phyloP scores from a whole-genome alignment of 2,888 invertebrate genomes.

The Mystacides longicornis region DNA sequence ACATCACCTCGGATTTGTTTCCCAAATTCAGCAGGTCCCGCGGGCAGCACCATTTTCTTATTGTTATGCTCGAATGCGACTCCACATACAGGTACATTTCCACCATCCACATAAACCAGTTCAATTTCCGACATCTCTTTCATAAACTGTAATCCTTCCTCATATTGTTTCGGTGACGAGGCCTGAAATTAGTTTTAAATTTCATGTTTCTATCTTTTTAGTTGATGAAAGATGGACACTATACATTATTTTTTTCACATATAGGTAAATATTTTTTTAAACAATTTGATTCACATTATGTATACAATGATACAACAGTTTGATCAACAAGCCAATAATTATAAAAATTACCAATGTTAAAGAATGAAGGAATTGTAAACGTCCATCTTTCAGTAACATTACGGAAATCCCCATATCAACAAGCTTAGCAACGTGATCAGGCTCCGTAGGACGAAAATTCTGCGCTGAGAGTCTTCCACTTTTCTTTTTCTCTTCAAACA shows the following conservation, averaged over 20 bases:
- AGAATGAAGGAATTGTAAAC: constrained; percentile 87
- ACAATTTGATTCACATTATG: too few relatives aligned
- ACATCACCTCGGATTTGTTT: constrained; percentile 60
- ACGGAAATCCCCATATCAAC: constrained; percentile 94
- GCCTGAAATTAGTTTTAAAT: constrained; percentile 64
- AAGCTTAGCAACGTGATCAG: constrained; percentile 79
- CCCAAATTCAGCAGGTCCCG: constrained; percentile 91
- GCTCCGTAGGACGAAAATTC: constrained; percentile 76
- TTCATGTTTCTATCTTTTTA: too few relatives aligned
- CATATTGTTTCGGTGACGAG: constrained; percentile 74
- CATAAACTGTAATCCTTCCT: constrained; percentile 92
- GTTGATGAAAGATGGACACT: too few relatives aligned
- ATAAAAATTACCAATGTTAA: constrained; percentile 63
- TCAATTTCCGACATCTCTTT: constrained; percentile 76
- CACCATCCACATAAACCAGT: constrained; percentile 31
- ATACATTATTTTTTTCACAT: too few relatives aligned
- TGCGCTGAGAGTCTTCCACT: constrained; percentile 55
- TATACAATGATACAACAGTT: too few relatives aligned
- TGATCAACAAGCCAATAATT: not conserved
- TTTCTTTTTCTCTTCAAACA: constrained; percentile 75
- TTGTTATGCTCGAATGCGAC: constrained; percentile 30
- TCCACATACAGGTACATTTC: constrained; percentile 33
- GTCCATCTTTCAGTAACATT: constrained; percentile 78
- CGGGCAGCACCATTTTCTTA: constrained; percentile 39
- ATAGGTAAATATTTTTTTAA: too few relatives aligned